Evolutionary conservation across 2,888 invertebrate species (phyloP), one percentile per base, ranked within the genome.

Genomic region (Brenthis ino): DNA sequence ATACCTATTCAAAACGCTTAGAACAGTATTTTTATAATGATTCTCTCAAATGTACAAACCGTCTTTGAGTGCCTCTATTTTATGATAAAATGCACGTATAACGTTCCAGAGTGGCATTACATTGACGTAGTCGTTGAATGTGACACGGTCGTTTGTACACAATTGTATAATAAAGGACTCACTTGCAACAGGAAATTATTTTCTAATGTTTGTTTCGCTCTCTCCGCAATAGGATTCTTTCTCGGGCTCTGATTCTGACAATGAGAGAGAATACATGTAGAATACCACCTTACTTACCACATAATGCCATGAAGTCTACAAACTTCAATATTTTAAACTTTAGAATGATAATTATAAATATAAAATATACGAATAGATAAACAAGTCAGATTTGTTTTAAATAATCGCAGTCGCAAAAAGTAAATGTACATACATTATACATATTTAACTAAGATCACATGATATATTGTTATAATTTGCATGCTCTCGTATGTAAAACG

Each of bases 141-240:
- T 72, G 80, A 80, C 86, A 84, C 81, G 76, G 43, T 57, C 56
- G 65, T 43, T 66, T 60, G 43, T 65, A 70, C 65, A 70, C 71
- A 70, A 72, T 71, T 65, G 65, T 69, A 69, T 66, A 60, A 60
- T 65, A 71, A 74, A 74, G 51, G 78, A 93, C 92, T 93, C 92
- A 93, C 92, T 92, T 93, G 92, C 79, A 88, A 74, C 91, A 93
- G 91, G 91, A 91, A 92, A 87, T 84, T 91, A 88, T 88, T 91
- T 77, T 92, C 92, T 91, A 93, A 88, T 68, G 89, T 86, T 85
- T 93, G 92, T 91, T 93, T 93, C 82, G 92, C 92, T 84, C 92
- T 89, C 89, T 93, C 92, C 81, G 90, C 91, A 79, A 93, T 91
- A 88, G 89, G 91, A 86, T 88, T 91, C 85, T 89, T 89, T 89